Evolutionary conservation across 2,888 invertebrate genomes (phyloP).

Genomic region (Caenorhabditis sp.): DNA sequence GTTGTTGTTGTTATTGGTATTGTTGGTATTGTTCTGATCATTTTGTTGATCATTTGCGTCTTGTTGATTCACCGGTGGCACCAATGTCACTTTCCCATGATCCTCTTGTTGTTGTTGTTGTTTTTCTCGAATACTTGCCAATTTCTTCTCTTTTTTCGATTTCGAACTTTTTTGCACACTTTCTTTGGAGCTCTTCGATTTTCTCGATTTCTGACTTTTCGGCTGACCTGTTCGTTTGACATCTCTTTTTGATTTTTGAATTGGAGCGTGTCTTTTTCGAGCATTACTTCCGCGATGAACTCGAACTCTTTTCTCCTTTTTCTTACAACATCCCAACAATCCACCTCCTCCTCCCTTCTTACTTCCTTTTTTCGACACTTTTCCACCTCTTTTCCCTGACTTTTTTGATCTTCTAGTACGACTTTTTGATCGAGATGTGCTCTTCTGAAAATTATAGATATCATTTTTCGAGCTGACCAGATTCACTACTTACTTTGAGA

Average conservation of each 20-base stretch:
- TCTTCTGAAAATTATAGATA: no score
- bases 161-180: background rate
- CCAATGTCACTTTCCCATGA: background rate
- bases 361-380: no score
- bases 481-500: background rate
- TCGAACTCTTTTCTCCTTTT: background rate
- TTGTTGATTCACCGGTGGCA: background rate
- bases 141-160: background rate
- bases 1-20: background rate
- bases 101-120: background rate
- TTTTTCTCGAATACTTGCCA: background rate
- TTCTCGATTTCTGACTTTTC: background rate
- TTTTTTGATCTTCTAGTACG: background rate
- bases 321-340: background rate
- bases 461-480: no score
- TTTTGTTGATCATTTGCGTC: background rate
- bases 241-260: background rate
- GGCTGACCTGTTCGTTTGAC: background rate
- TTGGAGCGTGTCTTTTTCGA: background rate
- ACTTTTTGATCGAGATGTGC: no score
- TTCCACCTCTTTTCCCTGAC: background rate
- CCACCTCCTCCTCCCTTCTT: background rate
- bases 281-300: background rate
- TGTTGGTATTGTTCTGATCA: background rate
- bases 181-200: background rate